A percentile compares a stretch with the other conserved stretches of the same genome.
Evolutionary conservation across 2,888 invertebrate species (phyloP).

Genomic region (Hanleya hanleyi): DNA sequence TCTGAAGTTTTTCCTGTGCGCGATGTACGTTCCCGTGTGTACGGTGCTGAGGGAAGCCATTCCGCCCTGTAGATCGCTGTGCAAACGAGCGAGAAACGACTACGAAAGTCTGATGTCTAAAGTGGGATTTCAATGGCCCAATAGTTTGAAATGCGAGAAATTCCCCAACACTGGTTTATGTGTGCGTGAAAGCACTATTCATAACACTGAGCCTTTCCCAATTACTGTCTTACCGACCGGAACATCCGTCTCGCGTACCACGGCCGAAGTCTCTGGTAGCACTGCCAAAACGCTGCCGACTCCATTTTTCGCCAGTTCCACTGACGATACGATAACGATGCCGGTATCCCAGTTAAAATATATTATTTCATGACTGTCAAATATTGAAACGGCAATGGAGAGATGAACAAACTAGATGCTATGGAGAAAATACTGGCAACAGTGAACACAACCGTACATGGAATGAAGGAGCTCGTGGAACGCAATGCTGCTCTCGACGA

Average conservation of each 20-base stretch:
- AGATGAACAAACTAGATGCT: no score
- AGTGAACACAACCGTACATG: no score
- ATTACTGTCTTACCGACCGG: slow-evolving; percentile 40
- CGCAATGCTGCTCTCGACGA: no score
- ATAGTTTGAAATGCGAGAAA: slow-evolving; percentile 88
- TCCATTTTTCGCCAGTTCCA: no score
- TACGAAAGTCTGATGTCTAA: slow-evolving; percentile 90
- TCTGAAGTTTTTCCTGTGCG: slow-evolving; percentile 95
- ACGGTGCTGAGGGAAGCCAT: slow-evolving; percentile 92
- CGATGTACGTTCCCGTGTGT: slow-evolving; percentile 96
- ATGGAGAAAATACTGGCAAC: no score
- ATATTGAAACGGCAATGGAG: no score
- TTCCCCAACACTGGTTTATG: slow-evolving; percentile 82
- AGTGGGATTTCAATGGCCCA: slow-evolving; percentile 93
- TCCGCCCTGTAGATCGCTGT: slow-evolving; percentile 92
- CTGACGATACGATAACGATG: no score
- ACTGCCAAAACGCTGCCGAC: no score
- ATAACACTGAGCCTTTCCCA: slow-evolving; percentile 62
- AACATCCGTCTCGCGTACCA: neutral
- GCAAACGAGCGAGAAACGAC: slow-evolving; percentile 89
- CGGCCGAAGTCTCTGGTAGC: no score
- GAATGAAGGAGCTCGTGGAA: no score
- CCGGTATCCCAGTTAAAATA: no score
- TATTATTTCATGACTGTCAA: no score
- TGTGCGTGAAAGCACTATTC: slow-evolving; percentile 75